Percentiles rank a stretch among this genome's conserved stretches.
Conservation (phyloP, 1,140 invertebrate genomes). For the Gyrodactylus bullatarudis region DNA sequence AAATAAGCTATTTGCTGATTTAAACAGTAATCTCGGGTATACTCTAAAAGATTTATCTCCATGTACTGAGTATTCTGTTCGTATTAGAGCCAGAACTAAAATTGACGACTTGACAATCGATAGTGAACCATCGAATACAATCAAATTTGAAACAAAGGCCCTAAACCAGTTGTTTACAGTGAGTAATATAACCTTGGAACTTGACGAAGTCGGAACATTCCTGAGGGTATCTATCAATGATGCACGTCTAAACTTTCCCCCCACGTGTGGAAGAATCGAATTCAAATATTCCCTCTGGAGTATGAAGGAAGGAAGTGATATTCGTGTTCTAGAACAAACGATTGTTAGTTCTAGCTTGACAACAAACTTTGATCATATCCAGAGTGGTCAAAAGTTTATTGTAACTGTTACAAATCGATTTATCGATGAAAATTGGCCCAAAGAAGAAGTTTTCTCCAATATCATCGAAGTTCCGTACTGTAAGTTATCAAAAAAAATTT, state of each 20-base stretch:
- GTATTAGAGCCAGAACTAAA: background rate
- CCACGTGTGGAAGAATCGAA: background rate
- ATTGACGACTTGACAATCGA: background rate
- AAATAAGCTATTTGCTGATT: background rate
- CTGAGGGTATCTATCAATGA: background rate
- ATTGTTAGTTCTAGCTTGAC: background rate
- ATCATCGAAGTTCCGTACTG: background rate
- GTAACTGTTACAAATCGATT: background rate
- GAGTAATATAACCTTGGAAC: background rate
- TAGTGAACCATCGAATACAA: background rate
- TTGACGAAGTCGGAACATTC: background rate
- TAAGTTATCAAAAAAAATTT: too few relatives aligned
- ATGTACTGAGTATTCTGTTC: background rate
- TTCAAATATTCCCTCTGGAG: background rate
- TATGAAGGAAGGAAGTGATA: background rate
- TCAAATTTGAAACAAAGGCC: background rate
- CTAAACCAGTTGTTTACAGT: background rate
- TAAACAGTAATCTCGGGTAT: background rate
- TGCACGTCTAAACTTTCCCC: background rate
- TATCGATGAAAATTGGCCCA: background rate
- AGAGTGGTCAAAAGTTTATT: background rate
- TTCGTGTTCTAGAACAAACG: background rate
- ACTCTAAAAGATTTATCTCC: background rate
- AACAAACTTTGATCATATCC: background rate
- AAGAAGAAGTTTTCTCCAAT: background rate